These are phyloP conservation scores for Mesorhabditis spiculigera DNA, from an alignment of 2,888 invertebrate species.

Conservation along the genomic window DNA sequence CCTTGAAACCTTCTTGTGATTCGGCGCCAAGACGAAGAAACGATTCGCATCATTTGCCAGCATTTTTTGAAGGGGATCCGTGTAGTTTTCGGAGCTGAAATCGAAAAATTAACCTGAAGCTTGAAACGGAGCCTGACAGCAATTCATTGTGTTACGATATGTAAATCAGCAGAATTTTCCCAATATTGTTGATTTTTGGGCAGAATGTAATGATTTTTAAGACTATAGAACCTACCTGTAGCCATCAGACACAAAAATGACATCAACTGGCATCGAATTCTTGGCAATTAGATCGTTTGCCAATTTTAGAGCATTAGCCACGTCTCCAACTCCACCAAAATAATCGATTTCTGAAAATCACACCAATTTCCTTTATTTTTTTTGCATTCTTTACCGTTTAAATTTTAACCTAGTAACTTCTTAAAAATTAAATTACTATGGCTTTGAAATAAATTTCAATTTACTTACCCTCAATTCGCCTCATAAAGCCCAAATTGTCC, in stretches of 20 bases:
- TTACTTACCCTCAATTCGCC: neutral
- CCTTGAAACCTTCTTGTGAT: neutral
- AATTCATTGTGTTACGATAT: too few relatives aligned
- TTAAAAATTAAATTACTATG: too few relatives aligned
- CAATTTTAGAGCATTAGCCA: neutral
- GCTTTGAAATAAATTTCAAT: neutral
- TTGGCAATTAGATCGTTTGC: neutral
- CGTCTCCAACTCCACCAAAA: neutral
- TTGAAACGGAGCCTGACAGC: too few relatives aligned
- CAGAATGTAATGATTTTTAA: neutral
- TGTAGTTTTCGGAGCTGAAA: too few relatives aligned
- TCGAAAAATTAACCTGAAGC: too few relatives aligned
- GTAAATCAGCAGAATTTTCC: neutral
- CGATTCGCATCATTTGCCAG: neutral
- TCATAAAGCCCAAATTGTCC: neutral
- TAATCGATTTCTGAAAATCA: too few relatives aligned
- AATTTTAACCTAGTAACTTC: too few relatives aligned
- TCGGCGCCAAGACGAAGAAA: neutral
- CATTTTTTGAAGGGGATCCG: too few relatives aligned
- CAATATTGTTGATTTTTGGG: neutral
- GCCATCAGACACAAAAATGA: slow-evolving; percentile 4
- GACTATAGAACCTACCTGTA: neutral
- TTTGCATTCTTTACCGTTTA: too few relatives aligned
- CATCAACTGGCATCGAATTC: neutral
- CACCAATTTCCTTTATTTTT: too few relatives aligned